A percentile compares a stretch with the other conserved stretches of the same genome.
Conservation (phyloP, 2,113 vertebrate species). For the Archilochus colubris region DNA sequence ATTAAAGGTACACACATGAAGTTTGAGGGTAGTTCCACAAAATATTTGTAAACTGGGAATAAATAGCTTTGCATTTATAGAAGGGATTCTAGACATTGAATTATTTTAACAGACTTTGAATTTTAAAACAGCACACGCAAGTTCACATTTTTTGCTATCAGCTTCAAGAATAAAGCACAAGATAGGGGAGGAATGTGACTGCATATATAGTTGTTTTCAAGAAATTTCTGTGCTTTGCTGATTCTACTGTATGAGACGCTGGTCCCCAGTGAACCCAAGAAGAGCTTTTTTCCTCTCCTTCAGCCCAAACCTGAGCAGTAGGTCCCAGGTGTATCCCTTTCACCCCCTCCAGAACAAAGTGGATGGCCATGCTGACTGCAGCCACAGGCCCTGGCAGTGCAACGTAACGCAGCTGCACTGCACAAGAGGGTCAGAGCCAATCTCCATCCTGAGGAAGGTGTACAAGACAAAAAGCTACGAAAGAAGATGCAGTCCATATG, state of each 20-base stretch:
- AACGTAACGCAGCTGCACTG: accelerated
- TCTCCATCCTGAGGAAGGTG: neutral
- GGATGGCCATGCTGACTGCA: neutral
- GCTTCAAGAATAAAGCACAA: neutral
- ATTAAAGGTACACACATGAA: neutral
- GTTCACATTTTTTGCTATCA: neutral
- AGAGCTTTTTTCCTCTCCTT: neutral
- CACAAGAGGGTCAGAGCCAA: neutral
- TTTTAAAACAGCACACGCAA: neutral
- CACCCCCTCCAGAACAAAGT: neutral
- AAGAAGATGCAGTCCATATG: neutral
- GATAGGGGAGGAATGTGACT: neutral
- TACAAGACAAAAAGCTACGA: neutral
- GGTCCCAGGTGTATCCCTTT: neutral
- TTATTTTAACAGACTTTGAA: neutral
- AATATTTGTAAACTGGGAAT: neutral
- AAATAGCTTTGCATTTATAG: neutral
- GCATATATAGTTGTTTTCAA: neutral
- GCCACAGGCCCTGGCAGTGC: neutral
- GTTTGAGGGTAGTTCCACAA: neutral
- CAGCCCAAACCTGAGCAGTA: neutral
- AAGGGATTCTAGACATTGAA: neutral
- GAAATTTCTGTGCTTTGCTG: neutral
- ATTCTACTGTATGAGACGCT: neutral
- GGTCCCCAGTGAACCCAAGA: accelerated